These are phyloP conservation scores for Cistogaster globosa DNA, from an alignment of 2,888 invertebrate species.

Conservation along the genomic window DNA sequence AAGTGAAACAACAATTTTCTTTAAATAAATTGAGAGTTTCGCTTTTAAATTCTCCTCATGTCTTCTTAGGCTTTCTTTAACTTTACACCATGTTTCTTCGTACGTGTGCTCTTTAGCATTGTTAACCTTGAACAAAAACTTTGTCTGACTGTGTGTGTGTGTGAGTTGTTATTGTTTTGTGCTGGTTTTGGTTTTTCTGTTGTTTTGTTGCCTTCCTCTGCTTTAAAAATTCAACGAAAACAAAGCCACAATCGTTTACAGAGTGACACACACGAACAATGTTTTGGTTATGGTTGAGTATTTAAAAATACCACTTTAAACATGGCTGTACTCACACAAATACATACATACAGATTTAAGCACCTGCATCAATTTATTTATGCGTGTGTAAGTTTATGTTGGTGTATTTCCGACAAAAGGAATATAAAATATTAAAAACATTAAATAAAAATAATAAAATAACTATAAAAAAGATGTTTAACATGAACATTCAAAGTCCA, in stretches of 20 bases:
- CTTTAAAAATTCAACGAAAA: background rate
- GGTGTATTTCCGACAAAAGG: constrained; percentile 6
- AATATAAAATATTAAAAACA: background rate
- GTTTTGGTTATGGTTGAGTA: constrained; percentile 21
- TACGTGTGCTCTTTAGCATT: constrained; percentile 41
- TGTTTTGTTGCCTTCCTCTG: constrained; percentile 12
- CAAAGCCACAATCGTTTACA: constrained; percentile 21
- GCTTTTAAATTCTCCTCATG: background rate
- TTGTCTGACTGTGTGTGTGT: constrained; percentile 17
- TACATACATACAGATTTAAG: background rate
- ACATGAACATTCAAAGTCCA: background rate
- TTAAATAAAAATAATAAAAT: background rate
- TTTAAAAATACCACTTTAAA: constrained; percentile 10
- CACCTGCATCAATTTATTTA: background rate
- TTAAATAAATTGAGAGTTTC: constrained; percentile 32
- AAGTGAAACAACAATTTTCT: constrained; percentile 29
- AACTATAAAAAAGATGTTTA: background rate
- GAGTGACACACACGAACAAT: constrained; percentile 2
- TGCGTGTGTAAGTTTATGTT: background rate
- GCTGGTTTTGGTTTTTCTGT: constrained; percentile 34
- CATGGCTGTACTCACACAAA: constrained; percentile 10
- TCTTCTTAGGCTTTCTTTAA: background rate
- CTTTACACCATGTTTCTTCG: too few species aligned
- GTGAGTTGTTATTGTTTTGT: constrained; percentile 44
- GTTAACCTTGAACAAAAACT: constrained; percentile 67